phyloP scores from a whole-genome alignment of 2,888 invertebrate species.

The Drosophila meridiana region DNA sequence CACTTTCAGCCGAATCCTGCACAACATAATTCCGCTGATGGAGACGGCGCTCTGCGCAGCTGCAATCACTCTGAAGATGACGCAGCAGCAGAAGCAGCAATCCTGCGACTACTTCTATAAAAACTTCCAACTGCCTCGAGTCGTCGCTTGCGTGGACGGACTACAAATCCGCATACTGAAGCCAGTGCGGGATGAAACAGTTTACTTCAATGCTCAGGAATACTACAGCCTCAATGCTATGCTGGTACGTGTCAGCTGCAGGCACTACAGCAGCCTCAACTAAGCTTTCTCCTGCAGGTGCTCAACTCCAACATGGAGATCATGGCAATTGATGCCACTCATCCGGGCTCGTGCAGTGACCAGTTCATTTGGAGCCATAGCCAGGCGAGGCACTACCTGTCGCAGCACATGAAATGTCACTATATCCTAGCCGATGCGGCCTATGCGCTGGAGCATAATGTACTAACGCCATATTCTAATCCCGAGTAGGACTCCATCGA shows the following conservation, averaged over 20 bases:
- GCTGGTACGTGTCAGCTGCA: neutral
- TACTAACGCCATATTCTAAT: neutral
- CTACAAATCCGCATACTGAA: slow-evolving; percentile 1
- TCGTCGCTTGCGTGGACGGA: slow-evolving; percentile 4
- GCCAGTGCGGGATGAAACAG: neutral
- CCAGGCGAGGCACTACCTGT: neutral
- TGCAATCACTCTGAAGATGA: neutral
- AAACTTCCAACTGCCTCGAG: slow-evolving; percentile 1
- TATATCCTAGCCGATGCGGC: neutral
- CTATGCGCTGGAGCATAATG: slow-evolving; percentile 1
- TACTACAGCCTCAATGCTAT: slow-evolving; percentile 2
- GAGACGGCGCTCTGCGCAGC: neutral
- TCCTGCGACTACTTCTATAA: neutral
- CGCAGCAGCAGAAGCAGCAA: neutral
- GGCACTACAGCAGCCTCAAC: neutral
- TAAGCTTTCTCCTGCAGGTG: neutral
- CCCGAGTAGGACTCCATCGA: neutral
- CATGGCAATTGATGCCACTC: neutral
- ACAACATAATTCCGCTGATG: slow-evolving; percentile 2
- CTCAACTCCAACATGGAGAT: slow-evolving; percentile 9
- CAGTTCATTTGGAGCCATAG: neutral
- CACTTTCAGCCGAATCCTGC: slow-evolving; percentile 1
- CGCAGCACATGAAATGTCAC: neutral
- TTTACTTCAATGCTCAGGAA: neutral
- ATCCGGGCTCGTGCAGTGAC: slow-evolving; percentile 1